Conservation (phyloP, 2,113 vertebrate genomes). For the Mustelus asterias region DNA sequence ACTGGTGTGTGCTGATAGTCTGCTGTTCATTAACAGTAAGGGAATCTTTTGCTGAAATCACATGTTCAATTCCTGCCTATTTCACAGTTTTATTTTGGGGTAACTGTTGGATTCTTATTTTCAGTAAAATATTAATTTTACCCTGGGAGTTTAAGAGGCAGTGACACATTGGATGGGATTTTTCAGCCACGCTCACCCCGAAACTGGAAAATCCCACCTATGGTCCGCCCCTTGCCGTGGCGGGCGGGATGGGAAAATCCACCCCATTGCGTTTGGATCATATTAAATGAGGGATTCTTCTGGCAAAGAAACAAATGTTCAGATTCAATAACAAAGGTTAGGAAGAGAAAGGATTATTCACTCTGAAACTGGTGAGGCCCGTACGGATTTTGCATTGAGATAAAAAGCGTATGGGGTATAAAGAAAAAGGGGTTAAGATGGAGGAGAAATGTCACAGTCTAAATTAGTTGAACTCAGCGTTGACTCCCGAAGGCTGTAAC, state of each 20-base stretch:
- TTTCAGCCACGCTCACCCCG: too few species aligned
- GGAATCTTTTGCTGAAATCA: neutral
- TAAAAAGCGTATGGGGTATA: too few species aligned
- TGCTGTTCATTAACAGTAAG: neutral
- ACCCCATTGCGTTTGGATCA: too few species aligned
- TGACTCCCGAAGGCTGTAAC: too few species aligned
- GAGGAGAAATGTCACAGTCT: too few species aligned
- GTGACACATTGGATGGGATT: neutral
- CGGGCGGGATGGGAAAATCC: too few species aligned
- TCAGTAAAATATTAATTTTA: neutral
- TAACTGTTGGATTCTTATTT: neutral
- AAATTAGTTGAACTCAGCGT: too few species aligned
- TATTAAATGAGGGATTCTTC: neutral
- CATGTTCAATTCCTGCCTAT: neutral
- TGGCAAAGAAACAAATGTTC: neutral
- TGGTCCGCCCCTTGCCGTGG: too few species aligned
- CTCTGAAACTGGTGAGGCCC: neutral
- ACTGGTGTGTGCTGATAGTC: neutral
- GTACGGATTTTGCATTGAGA: too few species aligned
- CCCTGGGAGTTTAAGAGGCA: neutral
- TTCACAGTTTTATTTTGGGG: neutral
- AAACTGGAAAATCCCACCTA: too few species aligned
- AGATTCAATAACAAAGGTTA: neutral
- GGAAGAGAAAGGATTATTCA: neutral
- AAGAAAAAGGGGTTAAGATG: too few species aligned